A percentile compares a stretch with the other conserved stretches of the same genome.
Evolutionary conservation across 2,797 vertebrate genomes (phyloP).

Genomic region (Steatocranus sp.): DNA sequence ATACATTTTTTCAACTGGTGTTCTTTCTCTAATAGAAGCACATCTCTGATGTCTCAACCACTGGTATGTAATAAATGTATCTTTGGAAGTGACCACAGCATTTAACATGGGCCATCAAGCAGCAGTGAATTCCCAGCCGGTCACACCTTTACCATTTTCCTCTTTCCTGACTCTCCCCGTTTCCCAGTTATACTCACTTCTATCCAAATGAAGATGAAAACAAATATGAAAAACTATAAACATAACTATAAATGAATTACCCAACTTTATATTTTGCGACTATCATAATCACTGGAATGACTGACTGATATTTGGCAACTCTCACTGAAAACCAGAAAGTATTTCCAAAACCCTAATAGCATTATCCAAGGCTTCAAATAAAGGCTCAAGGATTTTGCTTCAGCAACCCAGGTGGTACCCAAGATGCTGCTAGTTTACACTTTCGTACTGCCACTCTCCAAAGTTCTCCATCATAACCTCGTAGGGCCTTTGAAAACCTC

Average conservation of each 20-base stretch:
- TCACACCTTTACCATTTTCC: neutral
- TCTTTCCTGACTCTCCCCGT: neutral
- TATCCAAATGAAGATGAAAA: accelerated
- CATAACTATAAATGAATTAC: neutral
- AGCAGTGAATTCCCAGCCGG: neutral
- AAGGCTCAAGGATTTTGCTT: neutral
- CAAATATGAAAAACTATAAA: neutral
- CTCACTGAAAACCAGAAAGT: neutral
- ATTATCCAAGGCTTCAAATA: neutral
- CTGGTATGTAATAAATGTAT: neutral
- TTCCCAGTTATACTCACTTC: neutral
- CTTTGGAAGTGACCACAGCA: neutral
- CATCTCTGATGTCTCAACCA: neutral
- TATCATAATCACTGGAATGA: neutral
- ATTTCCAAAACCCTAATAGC: neutral
- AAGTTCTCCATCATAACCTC: neutral
- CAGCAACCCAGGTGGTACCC: neutral
- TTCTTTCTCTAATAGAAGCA: neutral
- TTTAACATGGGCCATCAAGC: neutral
- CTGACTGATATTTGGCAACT: neutral
- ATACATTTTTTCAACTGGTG: neutral
- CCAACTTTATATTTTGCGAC: neutral
- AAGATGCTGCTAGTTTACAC: neutral
- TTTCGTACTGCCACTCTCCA: neutral
- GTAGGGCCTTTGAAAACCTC: neutral